These are phyloP conservation scores for Dipodomys spectabilis DNA, from an alignment of 2,113 vertebrate genomes.

Conservation along the genomic window DNA sequence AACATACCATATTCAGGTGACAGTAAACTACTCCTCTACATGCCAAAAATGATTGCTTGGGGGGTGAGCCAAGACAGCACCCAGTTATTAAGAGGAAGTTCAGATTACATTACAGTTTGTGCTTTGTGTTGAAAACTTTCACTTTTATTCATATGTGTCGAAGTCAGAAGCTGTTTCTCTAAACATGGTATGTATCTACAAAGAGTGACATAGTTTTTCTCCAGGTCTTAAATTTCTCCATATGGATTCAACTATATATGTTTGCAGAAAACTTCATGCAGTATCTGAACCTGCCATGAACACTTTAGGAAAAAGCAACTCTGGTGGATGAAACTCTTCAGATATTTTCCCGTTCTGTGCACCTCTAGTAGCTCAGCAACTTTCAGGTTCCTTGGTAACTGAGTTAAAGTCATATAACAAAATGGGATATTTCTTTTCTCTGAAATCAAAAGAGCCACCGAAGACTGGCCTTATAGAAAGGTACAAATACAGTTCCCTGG, in stretches of 20 bases:
- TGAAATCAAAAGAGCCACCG: neutral
- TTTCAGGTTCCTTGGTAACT: neutral
- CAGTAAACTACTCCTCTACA: neutral
- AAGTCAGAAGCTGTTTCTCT: neutral
- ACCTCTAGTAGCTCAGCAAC: neutral
- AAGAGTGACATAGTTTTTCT: neutral
- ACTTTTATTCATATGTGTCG: neutral
- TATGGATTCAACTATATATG: neutral
- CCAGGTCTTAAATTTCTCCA: neutral
- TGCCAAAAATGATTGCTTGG: neutral
- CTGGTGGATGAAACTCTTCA: neutral
- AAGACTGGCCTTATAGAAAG: neutral
- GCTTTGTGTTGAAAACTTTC: neutral
- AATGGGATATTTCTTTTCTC: neutral
- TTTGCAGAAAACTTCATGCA: neutral
- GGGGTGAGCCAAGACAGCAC: rapidly evolving
- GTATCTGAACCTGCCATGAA: neutral
- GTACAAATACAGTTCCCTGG: neutral
- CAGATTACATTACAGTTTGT: neutral
- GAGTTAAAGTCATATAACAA: neutral
- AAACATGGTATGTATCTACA: neutral
- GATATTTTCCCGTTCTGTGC: neutral
- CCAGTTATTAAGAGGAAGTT: neutral
- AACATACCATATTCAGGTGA: neutral
- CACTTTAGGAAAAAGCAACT: neutral